Base-by-base conservation (phyloP, 2,113 vertebrate species). In the Chrysemys picta region DNA sequence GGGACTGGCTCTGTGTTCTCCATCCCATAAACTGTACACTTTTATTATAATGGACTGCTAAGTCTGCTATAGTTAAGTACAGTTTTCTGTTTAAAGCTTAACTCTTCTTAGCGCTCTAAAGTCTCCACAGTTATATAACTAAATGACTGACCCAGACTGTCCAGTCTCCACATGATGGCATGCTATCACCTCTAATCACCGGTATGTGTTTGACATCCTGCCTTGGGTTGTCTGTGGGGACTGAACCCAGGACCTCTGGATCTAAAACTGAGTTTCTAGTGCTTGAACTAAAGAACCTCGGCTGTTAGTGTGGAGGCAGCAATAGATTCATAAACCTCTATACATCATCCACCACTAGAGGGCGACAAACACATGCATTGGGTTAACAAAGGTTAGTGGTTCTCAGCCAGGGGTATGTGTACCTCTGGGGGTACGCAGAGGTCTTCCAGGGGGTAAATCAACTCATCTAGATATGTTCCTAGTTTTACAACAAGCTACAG, bases 231-330 rank as follows among this genome's bases (percentile, higher is more conserved):
- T 53, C 42, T 50, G 52, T 3, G 11, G 45, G 69, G 78, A 81
- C n/a, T 45, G 8, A 14, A 42, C 82, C 89, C 65, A 54, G 49
- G 83, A 25, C 81, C 22, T 78, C 79, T 14, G 72, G 31, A 38
- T 93, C 45, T 1, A 27, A 52, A 19, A 35, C 11, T 21, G 62
- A n/a, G 22, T 1, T 31, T 42, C 35, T 3, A 10, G 10, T 59
- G 65, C 49, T 57, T 27, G 21, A 42, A 31, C 90, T 89, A 86
- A 62, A 54, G 78, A 88, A 22, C 49, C 59, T 31, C 17, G 31
- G n/a, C 35, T 0, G 0, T 10, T 5, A 85, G 31, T 0, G 0
- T 1, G 7, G 24, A 72, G 42, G n/a, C 6, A 53, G 85, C 29
- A 87, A 38, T 21, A 38, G 65, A 53, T 12, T 79, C 82, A 35